Base-by-base conservation (phyloP, 2,888 invertebrate species). In the Callimorpha dominula region DNA sequence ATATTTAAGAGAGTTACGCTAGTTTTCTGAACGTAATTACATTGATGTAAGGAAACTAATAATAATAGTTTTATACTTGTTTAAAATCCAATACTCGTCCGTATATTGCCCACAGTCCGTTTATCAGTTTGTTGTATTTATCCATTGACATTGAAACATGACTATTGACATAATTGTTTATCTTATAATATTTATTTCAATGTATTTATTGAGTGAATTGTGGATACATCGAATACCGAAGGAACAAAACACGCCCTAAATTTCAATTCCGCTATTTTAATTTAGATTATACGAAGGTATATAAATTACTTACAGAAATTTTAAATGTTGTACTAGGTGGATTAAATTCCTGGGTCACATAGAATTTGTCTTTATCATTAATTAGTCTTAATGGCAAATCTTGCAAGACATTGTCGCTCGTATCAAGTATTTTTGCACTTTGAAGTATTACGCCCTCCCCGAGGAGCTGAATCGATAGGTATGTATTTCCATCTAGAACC, bases 281-380 rank as follows among this genome's bases (percentile, higher is more conserved):
- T 31, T 31, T 31, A 31, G 1, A 12, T 42, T 52, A 17, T 40
- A 63, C 2, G 5, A 66, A 52, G 5, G 31, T 50, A 42, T 4
- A 49, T 9, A 46, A n/a, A 68, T 0, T 40, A 85, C 90, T 88
- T 81, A 92, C 94, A 64, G 81, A 83, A 65, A 93, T 83, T 81
- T 82, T 87, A 71, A 94, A 93, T 68, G 81, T 78, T 1, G 76
- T 71, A 14, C 77, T 79, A 2, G 92, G 93, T 0, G 90, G 81
- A 15, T 80, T 54, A 54, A 89, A 83, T 4, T 78, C 69, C 1
- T 84, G 74, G 0, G 91, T 87, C 0, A 83, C 52, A 72, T 92
- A 93, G n/a, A 91, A 84, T 50, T 90, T 84, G 4, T 83, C 70
- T 40, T 81, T 71, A 17, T 85, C 73, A 49, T 89, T 74, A 0